Evolutionary conservation across 2,888 invertebrate species (phyloP).

Genomic region (Latheticus oryzae): DNA sequence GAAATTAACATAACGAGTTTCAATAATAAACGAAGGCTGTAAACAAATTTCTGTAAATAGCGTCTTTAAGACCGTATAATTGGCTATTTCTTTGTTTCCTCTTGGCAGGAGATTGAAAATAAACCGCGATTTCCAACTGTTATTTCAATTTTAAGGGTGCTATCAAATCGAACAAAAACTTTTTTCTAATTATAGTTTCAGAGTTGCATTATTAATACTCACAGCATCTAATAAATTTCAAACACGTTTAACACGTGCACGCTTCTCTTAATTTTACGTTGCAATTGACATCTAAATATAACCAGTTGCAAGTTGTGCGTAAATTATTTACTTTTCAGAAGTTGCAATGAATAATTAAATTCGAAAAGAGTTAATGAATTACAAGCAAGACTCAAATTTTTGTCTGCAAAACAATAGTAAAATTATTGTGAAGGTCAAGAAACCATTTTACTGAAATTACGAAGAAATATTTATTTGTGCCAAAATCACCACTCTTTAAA

Average conservation of each 20-base stretch:
- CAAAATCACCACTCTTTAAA: too few relatives aligned
- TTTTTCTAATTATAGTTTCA: too few relatives aligned
- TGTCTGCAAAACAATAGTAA: slow-evolving; percentile 23
- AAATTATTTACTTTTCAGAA: too few relatives aligned
- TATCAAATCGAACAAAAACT: too few relatives aligned
- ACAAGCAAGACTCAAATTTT: too few relatives aligned
- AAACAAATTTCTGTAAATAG: slow-evolving; percentile 19
- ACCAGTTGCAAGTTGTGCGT: not conserved
- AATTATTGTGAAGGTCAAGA: slow-evolving; percentile 37
- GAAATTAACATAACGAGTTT: slow-evolving; percentile 13
- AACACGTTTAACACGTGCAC: slow-evolving; percentile 12
- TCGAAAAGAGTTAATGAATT: too few relatives aligned
- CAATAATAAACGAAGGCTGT: slow-evolving; percentile 12
- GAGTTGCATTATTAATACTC: too few relatives aligned
- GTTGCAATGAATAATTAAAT: not conserved
- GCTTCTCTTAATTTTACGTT: slow-evolving; percentile 6
- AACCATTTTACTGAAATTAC: slow-evolving; percentile 34
- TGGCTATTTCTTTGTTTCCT: slow-evolving; percentile 9
- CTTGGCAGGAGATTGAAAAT: slow-evolving; percentile 5
- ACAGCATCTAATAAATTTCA: too few relatives aligned
- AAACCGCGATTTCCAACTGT: too few relatives aligned
- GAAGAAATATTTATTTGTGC: too few relatives aligned
- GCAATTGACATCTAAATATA: slow-evolving; percentile 11
- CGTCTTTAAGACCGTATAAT: slow-evolving; percentile 10
- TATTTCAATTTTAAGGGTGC: too few relatives aligned